Conservation (phyloP, 30 jellyfish, hydroid and myxozoan species). For the Cassiopea xamachana region DNA sequence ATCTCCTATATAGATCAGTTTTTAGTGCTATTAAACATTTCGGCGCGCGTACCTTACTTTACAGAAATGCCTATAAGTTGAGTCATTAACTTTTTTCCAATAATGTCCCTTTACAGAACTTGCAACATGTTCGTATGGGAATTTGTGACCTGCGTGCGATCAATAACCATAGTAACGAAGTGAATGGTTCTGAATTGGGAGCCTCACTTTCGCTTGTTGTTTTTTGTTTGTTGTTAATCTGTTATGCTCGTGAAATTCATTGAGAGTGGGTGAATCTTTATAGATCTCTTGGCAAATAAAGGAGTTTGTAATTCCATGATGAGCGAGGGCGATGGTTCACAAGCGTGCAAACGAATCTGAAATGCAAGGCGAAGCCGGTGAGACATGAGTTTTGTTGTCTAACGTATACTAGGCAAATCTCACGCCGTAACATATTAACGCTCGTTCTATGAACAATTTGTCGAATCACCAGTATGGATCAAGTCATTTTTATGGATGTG, state of each 20-base stretch:
- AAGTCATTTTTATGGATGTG: too few species aligned
- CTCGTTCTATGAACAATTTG: too few species aligned
- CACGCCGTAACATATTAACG: too few species aligned
- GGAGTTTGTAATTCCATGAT: not conserved
- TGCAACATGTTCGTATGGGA: not conserved
- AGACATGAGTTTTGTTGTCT: not conserved
- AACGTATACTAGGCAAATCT: not conserved
- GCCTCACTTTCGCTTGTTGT: conserved; percentile 5
- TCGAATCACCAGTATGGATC: too few species aligned
- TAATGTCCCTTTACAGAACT: too few species aligned
- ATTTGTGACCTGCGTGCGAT: conserved; percentile 7
- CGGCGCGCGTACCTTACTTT: too few species aligned
- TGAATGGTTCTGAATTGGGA: not conserved
- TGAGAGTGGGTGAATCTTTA: not conserved
- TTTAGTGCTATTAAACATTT: too few species aligned
- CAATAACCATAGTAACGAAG: conserved; percentile 1
- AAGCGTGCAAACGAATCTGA: conserved; percentile 49
- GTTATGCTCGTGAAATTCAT: not conserved
- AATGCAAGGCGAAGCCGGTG: conserved; percentile 58
- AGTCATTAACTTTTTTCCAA: too few species aligned
- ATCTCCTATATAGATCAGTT: too few species aligned
- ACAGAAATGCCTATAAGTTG: too few species aligned
- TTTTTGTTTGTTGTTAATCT: conserved; percentile 5
- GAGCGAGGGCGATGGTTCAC: conserved; percentile 55
- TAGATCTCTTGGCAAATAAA: not conserved